Evolutionary conservation across 2,797 vertebrate species (phyloP), one percentile per base, ranked within the genome.

Genomic region (Graptemys geographica): DNA sequence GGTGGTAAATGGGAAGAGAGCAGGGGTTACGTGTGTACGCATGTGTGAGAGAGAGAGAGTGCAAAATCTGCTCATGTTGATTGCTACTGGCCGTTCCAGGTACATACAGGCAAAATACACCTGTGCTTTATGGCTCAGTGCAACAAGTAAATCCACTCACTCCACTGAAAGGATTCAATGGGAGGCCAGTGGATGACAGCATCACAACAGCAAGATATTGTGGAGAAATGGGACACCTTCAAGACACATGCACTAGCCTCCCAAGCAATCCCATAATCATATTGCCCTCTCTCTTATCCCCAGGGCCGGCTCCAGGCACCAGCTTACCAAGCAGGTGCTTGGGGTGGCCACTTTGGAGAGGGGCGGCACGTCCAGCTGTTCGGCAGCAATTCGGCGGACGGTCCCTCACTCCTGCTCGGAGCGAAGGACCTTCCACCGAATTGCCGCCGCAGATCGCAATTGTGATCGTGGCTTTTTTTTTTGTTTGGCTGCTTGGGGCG

Each of bases 51-150:
- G 72, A 52, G 96, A 93, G 72, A 87, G 37, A 93, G 92, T 56
- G n/a, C 25, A 25, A 96, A 59, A 0, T 1, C 49, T 69, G 72
- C 25, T 96, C 93, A 65, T 92, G 80, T 91, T 44, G 78, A 65
- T 51, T 94, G 47, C 19, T 92, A 92, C 91, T 89, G 80, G 90
- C 62, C 90, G 69, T 86, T 88, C 55, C 31, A 91, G 53, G 21
- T 92, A n/a, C 74, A 49, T 53, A 72, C 83, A 79, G 96, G 65
- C 47, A 49, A 85, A 31, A 82, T 89, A 65, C 84, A 74, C 10
- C 51, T 57, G 31, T 33, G 78, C 88, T 91, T 79, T 94, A 92
- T 51, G 49, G 93, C 81, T 4, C 88, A 74, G 28, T 5, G 52
- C 59, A 44, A 81, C 53, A 92, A 8, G 27, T 62, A 47, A 83